Conservation (phyloP, 2,888 invertebrate genomes). For the Tipula unca region DNA sequence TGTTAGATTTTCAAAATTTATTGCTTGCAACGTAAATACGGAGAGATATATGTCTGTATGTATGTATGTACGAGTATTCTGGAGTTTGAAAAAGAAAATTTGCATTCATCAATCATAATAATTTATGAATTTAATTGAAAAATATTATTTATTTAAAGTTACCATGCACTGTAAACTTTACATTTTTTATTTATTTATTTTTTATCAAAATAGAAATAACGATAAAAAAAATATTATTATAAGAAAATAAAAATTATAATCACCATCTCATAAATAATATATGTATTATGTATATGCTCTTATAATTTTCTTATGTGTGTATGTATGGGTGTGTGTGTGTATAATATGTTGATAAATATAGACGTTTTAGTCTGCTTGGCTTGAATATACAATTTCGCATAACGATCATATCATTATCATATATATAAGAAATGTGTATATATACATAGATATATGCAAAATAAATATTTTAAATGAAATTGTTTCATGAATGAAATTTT, state of each 20-base stretch:
- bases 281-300: background rate
- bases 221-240: background rate
- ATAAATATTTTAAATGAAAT: background rate
- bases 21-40: background rate
- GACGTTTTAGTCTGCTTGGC: background rate
- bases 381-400: background rate
- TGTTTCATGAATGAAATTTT: background rate
- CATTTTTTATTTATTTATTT: background rate
- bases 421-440: background rate
- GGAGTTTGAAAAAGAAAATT: background rate
- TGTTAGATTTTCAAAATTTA: conserved; percentile 14
- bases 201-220: background rate
- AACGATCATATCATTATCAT: conserved; percentile 8
- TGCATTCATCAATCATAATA: conserved; percentile 14
- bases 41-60: background rate
- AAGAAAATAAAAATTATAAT: conserved; percentile 9
- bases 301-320: background rate
- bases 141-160: conserved; percentile 8
- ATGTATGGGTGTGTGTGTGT: too few relatives aligned
- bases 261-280: conserved; percentile 8
- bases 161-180: background rate
- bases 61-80: background rate
- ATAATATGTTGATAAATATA: too few relatives aligned
- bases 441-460: background rate
- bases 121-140: conserved; percentile 8